Percentiles rank a stretch among this genome's conserved stretches.
phyloP scores from a whole-genome alignment of 53 echinoderm and acorn worm species.

The Antedon mediterranea region DNA sequence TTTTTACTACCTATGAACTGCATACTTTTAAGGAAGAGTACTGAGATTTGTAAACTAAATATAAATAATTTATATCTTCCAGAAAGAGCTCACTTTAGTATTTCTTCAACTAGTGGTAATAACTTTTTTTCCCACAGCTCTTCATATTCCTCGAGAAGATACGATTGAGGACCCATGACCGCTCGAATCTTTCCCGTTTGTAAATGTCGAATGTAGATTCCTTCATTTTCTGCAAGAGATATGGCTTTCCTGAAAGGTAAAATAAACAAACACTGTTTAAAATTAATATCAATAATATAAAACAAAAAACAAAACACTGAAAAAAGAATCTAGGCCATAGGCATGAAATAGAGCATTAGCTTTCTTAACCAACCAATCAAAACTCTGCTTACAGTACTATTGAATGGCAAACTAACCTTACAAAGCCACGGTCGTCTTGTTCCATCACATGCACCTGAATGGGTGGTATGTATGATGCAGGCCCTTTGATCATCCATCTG shows the following conservation, averaged over 20 bases:
- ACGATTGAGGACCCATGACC: slow-evolving; percentile 79
- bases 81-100: slow-evolving; percentile 38
- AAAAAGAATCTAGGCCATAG: too few relatives aligned
- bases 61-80: too few relatives aligned
- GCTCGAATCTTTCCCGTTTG: slow-evolving; percentile 73
- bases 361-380: neutral
- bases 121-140: slow-evolving; percentile 82
- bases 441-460: slow-evolving; percentile 55
- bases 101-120: slow-evolving; percentile 23
- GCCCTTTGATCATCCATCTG: slow-evolving; percentile 86
- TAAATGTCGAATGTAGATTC: slow-evolving; percentile 70
- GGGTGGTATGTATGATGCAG: slow-evolving; percentile 71
- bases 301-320: neutral
- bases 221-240: slow-evolving; percentile 79
- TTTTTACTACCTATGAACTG: too few relatives aligned
- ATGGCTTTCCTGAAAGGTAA: slow-evolving; percentile 58
- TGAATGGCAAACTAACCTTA: slow-evolving; percentile 46
- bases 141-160: slow-evolving; percentile 76
- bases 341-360: neutral
- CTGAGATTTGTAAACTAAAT: neutral
- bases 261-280: neutral
- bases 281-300: neutral
- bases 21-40: too few relatives aligned
- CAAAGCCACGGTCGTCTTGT: slow-evolving; percentile 47
- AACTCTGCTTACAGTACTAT: too few relatives aligned